phyloP scores from a whole-genome alignment of 2,113 vertebrate genomes.

The Sakesphorus luctuosus region DNA sequence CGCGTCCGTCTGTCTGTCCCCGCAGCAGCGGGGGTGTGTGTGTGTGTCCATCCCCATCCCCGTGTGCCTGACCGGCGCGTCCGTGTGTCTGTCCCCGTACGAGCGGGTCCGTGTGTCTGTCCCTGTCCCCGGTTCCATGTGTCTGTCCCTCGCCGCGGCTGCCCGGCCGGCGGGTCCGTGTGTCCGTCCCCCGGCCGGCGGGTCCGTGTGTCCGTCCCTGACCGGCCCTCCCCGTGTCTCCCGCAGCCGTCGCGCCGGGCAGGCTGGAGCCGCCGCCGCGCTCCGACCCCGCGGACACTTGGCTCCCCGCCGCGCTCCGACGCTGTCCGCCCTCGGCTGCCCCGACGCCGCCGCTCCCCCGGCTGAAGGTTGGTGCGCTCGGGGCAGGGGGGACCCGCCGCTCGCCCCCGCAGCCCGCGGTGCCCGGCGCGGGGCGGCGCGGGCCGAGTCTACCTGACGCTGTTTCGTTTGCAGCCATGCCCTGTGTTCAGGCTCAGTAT shows the following conservation, averaged over 20 bases:
- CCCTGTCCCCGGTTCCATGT: too few species aligned
- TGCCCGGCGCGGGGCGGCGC: neutral
- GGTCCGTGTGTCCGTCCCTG: too few species aligned
- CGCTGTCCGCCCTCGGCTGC: conserved; percentile 87
- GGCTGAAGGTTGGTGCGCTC: conserved; percentile 87
- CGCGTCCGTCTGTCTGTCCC: too few species aligned
- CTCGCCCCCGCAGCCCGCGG: neutral
- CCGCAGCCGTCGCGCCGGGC: conserved; percentile 52
- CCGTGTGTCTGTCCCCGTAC: too few species aligned
- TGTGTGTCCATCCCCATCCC: too few species aligned
- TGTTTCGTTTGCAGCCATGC: conserved; percentile 95
- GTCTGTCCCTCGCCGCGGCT: too few species aligned
- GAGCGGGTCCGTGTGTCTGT: neutral
- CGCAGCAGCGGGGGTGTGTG: too few species aligned
- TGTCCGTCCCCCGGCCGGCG: too few species aligned
- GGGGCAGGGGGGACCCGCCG: neutral
- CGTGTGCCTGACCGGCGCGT: too few species aligned
- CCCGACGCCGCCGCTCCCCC: conserved; percentile 82
- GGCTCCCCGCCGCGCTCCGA: conserved; percentile 75
- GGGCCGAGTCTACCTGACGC: conserved; percentile 74
- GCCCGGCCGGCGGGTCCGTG: too few species aligned
- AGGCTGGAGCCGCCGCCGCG: conserved; percentile 59
- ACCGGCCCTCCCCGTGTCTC: too few species aligned
- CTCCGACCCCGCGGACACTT: conserved; percentile 77
- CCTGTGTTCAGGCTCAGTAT: conserved; percentile 99